Conservation (phyloP, 2,797 vertebrate species). For the Bryconaethiops microstoma region DNA sequence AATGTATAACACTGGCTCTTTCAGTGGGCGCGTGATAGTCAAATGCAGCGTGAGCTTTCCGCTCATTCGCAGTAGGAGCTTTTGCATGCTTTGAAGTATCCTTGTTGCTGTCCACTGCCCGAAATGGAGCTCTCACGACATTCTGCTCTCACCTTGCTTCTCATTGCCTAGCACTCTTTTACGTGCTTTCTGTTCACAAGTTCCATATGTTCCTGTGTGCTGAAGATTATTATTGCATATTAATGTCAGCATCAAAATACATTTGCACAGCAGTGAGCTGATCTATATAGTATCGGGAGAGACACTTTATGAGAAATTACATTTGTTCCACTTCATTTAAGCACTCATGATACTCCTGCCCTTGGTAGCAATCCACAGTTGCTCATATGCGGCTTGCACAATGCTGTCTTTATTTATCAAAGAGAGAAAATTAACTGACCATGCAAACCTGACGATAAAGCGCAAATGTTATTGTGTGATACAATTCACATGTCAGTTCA, state of each 20-base stretch:
- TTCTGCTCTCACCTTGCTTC: neutral
- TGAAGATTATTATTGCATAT: conserved; percentile 15
- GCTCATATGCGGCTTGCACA: conserved; percentile 15
- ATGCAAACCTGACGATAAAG: neutral
- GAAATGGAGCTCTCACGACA: conserved; percentile 10
- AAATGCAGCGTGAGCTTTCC: conserved; percentile 31
- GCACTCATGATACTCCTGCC: conserved; percentile 6
- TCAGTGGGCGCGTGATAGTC: conserved; percentile 33
- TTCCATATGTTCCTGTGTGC: neutral
- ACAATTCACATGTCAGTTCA: conserved; percentile 8
- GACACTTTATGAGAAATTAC: conserved; percentile 28
- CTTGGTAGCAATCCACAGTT: neutral
- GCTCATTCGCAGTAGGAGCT: conserved; percentile 7
- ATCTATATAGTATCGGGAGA: conserved; percentile 3
- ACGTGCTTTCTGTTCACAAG: neutral
- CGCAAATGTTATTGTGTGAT: conserved; percentile 5
- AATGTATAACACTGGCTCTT: conserved; percentile 39
- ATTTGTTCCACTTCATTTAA: conserved; percentile 46
- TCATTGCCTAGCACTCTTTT: neutral
- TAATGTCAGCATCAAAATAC: conserved; percentile 5
- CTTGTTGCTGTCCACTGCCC: neutral
- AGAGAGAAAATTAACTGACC: neutral
- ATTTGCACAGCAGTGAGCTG: conserved; percentile 15
- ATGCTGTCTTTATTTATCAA: conserved; percentile 13
- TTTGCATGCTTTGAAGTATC: conserved; percentile 36